These are phyloP conservation scores for Penaeus monodon DNA, from an alignment of 2,888 invertebrate genomes.

Conservation along the genomic window DNA sequence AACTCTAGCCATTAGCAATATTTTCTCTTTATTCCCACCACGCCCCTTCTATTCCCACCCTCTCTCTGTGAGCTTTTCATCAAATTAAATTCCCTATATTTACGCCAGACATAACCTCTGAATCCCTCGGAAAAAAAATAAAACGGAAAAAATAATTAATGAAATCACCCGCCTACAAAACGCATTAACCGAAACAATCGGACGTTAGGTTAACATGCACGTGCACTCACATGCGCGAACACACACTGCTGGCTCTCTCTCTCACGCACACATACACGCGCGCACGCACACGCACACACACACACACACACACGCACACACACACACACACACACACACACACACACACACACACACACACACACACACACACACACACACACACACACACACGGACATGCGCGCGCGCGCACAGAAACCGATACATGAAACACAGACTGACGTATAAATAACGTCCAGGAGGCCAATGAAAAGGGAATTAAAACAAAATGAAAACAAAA, in stretches of 20 bases:
- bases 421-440: too few relatives aligned
- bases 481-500: neutral
- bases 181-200: constrained; percentile 44
- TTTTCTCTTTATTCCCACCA: neutral
- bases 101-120: constrained; percentile 39
- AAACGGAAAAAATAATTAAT: constrained; percentile 42
- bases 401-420: too few relatives aligned
- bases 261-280: too few relatives aligned
- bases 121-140: constrained; percentile 29
- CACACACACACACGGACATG: too few relatives aligned
- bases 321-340: too few relatives aligned
- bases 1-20: neutral
- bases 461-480: too few relatives aligned
- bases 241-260: neutral
- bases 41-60: constrained; percentile 18
- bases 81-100: constrained; percentile 51
- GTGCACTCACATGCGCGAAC: constrained; percentile 1
- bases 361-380: too few relatives aligned
- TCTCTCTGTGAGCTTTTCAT: constrained; percentile 28
- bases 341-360: too few relatives aligned
- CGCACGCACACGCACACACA: too few relatives aligned
- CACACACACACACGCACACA: too few relatives aligned
- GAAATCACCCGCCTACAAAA: constrained; percentile 29
- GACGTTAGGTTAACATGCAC: constrained; percentile 28
- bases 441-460: too few relatives aligned